Evolutionary conservation across 1,140 invertebrate species (phyloP), one percentile per base, ranked within the genome.

Genomic region (Plectrocnemia conspersa): DNA sequence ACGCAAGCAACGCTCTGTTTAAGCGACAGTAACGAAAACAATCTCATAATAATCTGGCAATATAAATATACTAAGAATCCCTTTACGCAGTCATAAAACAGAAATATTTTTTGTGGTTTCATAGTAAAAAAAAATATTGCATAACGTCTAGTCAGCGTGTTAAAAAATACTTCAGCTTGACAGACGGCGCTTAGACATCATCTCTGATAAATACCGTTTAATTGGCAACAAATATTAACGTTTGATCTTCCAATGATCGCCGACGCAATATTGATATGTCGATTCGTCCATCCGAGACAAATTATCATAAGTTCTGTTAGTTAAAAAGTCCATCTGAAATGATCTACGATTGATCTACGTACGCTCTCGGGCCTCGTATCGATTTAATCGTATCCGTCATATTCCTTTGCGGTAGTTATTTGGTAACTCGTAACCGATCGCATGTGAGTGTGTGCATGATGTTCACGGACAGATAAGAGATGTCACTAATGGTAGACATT

Each of bases 401-500:
- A 58, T 53, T 58, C 40, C 45, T 22, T 45, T 58, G 56, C 56
- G 56, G 56, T 35, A 22, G 41, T 58, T 38, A 16, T 50, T 59
- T 59, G 56, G 50, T 52, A 35, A 41, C 46, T 60, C 49, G 54
- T 33, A 52, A 48, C 54, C 54, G 56, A 60, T 60, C 49, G 58
- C 56, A 56, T 46, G 58, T 52, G n/a, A 48, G 42, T 41, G 52
- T 56, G 6, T 54, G 35, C 25, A 29, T 35, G 58, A 59, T 59
- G 53, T 50, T 54, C 44, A 46, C 48, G 47, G 49, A 45, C 47
- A 38, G 58, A 60, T 60, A 60, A 60, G 54, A 52, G 41, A 55
- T 60, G 58, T 60, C 58, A 60, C 58, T 60, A 60, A 60, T 60
- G 54, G 58, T 56, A 42, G 54, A 60, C 58, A 56, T 60, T 60